phyloP scores from a whole-genome alignment of 1,140 invertebrate genomes.

The Heliconius hewitsoni region DNA sequence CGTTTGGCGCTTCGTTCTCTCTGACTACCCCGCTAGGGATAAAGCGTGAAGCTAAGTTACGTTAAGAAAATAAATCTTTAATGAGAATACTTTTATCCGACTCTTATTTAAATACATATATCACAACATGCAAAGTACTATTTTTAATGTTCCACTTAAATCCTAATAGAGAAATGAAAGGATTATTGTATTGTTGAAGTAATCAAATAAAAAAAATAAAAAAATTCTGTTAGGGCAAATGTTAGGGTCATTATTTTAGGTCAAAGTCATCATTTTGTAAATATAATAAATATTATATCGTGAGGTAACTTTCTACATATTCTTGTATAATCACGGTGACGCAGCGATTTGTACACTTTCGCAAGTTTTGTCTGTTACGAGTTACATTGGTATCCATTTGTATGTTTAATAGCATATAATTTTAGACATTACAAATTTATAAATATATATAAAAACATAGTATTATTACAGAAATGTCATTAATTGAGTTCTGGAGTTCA shows the following conservation, averaged over 20 bases:
- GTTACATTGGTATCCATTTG: not conserved
- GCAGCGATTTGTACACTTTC: slow-evolving; percentile 29
- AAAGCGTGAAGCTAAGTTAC: too few species aligned
- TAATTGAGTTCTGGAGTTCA: not conserved
- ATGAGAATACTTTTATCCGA: too few species aligned
- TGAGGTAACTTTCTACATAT: slow-evolving; percentile 34
- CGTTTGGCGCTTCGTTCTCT: too few species aligned
- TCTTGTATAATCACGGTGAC: slow-evolving; percentile 38
- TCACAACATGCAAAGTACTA: too few species aligned
- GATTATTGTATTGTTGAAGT: too few species aligned
- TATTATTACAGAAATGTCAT: not conserved
- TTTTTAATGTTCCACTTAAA: too few species aligned
- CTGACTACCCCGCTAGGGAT: too few species aligned
- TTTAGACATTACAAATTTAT: not conserved
- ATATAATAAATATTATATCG: slow-evolving; percentile 20
- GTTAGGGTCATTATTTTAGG: slow-evolving; percentile 2
- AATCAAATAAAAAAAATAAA: not conserved
- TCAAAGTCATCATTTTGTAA: slow-evolving; percentile 26
- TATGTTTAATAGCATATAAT: not conserved
- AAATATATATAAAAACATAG: not conserved
- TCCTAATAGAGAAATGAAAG: too few species aligned
- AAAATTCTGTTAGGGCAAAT: too few species aligned
- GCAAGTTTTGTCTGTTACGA: slow-evolving; percentile 20
- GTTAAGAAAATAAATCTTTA: too few species aligned
- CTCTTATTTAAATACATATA: too few species aligned